These are phyloP conservation scores for Callospermophilus lateralis DNA, from an alignment of 2,113 vertebrate genomes.

Conservation along the genomic window DNA sequence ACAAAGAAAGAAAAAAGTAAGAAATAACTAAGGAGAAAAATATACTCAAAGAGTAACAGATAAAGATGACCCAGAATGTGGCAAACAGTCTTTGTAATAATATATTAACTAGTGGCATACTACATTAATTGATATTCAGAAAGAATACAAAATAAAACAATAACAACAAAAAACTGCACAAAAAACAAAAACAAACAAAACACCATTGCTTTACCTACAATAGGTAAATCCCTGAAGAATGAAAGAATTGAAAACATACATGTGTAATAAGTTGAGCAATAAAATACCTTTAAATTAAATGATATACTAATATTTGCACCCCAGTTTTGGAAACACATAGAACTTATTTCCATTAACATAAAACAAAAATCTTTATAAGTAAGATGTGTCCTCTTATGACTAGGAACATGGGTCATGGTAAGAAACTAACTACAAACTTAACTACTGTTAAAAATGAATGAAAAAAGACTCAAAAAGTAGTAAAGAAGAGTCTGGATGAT, in stretches of 20 bases:
- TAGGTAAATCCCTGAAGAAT: slow-evolving; percentile 63
- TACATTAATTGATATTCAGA: slow-evolving; percentile 40
- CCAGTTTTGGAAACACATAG: not conserved
- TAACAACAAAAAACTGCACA: not conserved
- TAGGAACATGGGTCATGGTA: not conserved
- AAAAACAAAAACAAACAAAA: slow-evolving; percentile 47
- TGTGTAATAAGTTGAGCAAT: slow-evolving; percentile 72
- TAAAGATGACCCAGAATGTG: slow-evolving; percentile 31
- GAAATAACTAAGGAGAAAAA: not conserved
- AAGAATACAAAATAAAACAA: not conserved
- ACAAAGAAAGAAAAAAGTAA: not conserved
- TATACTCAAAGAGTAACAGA: not conserved
- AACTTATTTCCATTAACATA: not conserved
- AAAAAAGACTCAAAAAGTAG: not conserved
- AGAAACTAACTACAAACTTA: not conserved
- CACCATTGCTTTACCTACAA: slow-evolving; percentile 48
- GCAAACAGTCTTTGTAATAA: not conserved
- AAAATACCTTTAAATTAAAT: slow-evolving; percentile 34
- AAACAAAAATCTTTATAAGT: not conserved
- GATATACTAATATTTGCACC: not conserved
- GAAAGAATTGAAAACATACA: slow-evolving; percentile 74
- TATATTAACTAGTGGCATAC: not conserved
- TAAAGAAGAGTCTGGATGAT: not conserved
- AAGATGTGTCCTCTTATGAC: not conserved
- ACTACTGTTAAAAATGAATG: not conserved